Evolutionary conservation across 2,113 vertebrate genomes (phyloP).

Genomic region (Tiliqua scincoides): DNA sequence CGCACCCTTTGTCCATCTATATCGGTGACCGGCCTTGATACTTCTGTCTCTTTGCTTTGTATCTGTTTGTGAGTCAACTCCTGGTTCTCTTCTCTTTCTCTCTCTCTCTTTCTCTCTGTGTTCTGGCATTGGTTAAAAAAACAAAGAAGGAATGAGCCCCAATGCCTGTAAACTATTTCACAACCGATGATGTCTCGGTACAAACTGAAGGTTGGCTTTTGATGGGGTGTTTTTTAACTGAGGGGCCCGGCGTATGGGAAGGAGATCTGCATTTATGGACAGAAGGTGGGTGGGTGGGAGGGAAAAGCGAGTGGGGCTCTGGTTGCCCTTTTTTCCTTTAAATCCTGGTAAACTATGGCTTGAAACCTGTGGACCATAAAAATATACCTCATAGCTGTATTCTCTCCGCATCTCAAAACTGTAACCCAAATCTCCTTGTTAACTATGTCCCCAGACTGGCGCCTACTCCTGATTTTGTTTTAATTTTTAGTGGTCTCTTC

Average conservation of each 20-base stretch:
- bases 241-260: slow-evolving; percentile 35
- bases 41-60: slow-evolving; percentile 83
- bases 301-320: slow-evolving; percentile 35
- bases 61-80: slow-evolving; percentile 81
- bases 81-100: slow-evolving; percentile 63
- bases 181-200: slow-evolving; percentile 33
- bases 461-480: background rate
- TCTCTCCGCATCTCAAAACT: slow-evolving; percentile 50
- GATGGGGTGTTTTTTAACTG: slow-evolving; percentile 32
- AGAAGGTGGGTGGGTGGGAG: slow-evolving; percentile 35
- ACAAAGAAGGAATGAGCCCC: slow-evolving; percentile 54
- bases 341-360: slow-evolving; percentile 72
- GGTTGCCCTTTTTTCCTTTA: slow-evolving; percentile 55
- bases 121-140: slow-evolving; percentile 75
- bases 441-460: background rate
- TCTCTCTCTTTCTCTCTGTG: slow-evolving; percentile 68
- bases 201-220: slow-evolving; percentile 35
- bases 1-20: slow-evolving; percentile 77
- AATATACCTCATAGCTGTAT: slow-evolving; percentile 75
- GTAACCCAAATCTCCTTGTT: slow-evolving; percentile 15
- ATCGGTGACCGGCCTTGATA: slow-evolving; percentile 82
- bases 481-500: background rate
- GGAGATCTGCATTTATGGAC: slow-evolving; percentile 46
- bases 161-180: slow-evolving; percentile 63
- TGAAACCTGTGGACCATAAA: slow-evolving; percentile 76